Evolutionary conservation across 2,113 vertebrate species (phyloP).

Genomic region (Phoxinus phoxinus): DNA sequence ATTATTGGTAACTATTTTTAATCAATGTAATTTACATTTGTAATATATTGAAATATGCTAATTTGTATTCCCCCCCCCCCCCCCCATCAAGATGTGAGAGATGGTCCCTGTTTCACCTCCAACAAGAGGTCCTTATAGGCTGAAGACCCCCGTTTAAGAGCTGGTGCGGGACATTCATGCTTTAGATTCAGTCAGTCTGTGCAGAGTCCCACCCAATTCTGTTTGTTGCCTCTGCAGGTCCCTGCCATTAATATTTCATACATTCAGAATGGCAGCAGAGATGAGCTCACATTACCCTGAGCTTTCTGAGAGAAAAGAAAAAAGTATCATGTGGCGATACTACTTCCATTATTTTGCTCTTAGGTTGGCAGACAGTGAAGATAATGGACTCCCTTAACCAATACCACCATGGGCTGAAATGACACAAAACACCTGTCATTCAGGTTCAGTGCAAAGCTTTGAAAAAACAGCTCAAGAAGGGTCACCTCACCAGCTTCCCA

Average conservation of each 20-base stretch:
- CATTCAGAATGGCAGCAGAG: conserved; percentile 57
- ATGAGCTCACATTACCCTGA: conserved; percentile 63
- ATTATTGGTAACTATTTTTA: not conserved
- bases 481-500: conserved; percentile 32
- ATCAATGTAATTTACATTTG: not conserved
- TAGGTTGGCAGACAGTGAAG: not conserved
- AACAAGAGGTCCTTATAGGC: not conserved
- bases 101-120: not conserved
- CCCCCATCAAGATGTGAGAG: not conserved
- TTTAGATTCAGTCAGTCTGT: conserved; percentile 59
- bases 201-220: conserved; percentile 45
- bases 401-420: not conserved
- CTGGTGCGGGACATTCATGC: conserved; percentile 3
- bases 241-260: conserved; percentile 73
- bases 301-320: conserved; percentile 25
- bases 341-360: conserved; percentile 12
- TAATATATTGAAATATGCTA: not conserved
- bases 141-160: not conserved
- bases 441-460: not conserved
- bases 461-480: conserved; percentile 17
- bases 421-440: not conserved
- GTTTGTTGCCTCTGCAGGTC: conserved; percentile 46
- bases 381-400: not conserved
- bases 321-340: not conserved
- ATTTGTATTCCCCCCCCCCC: no score